Evolutionary conservation across 2,888 invertebrate species (phyloP).

Genomic region (Lycophotia porphyrea): DNA sequence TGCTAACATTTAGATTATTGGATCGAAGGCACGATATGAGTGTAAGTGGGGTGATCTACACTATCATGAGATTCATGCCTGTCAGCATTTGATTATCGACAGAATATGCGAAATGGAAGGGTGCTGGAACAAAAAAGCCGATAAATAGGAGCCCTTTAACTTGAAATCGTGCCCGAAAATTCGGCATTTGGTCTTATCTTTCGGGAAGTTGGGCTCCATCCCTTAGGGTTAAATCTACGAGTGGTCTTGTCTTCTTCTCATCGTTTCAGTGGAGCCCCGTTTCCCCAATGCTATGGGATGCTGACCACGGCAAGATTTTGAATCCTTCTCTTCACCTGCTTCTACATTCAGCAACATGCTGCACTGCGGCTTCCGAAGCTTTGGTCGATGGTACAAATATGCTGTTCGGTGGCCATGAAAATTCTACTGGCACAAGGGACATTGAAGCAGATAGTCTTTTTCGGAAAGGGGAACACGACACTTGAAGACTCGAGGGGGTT

Average conservation of each 20-base stretch:
- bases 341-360: neutral
- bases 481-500: neutral
- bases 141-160: neutral
- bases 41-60: slow-evolving; percentile 41
- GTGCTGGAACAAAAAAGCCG: neutral
- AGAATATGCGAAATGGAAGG: slow-evolving; percentile 18
- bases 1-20: slow-evolving; percentile 56
- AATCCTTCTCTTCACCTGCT: neutral
- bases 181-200: too few relatives aligned
- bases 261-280: neutral
- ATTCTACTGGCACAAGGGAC: neutral
- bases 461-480: neutral
- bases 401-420: neutral
- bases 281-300: neutral
- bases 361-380: neutral
- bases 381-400: neutral
- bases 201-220: neutral
- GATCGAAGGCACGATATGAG: slow-evolving; percentile 41
- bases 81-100: slow-evolving; percentile 26
- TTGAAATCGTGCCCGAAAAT: neutral
- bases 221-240: neutral
- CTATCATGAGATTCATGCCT: slow-evolving; percentile 23
- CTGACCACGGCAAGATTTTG: neutral
- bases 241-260: neutral
- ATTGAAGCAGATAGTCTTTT: neutral